Percentiles rank a stretch among this genome's conserved stretches.
These are phyloP conservation scores for Orientallactaga bullata DNA, from an alignment of 2,113 vertebrate species.

Conservation along the genomic window DNA sequence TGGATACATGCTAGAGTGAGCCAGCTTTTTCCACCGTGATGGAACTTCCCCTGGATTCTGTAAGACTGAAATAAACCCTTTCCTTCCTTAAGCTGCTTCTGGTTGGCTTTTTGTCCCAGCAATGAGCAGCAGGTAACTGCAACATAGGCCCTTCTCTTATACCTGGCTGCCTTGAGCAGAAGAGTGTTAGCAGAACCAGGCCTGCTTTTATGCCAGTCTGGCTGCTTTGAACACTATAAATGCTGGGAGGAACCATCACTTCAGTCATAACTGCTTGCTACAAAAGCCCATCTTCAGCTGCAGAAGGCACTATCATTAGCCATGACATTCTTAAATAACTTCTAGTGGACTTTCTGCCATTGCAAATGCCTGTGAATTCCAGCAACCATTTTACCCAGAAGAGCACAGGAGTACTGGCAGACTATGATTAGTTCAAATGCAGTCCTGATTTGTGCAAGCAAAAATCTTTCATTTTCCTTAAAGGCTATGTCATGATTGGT, in stretches of 20 bases:
- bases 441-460: no score
- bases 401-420: not conserved
- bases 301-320: not conserved
- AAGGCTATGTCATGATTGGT: no score
- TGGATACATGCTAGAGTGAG: no score
- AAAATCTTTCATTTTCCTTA: no score
- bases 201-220: not conserved
- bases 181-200: not conserved
- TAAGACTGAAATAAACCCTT: no score
- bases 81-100: no score
- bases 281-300: not conserved
- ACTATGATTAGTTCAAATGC: not conserved
- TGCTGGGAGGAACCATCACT: not conserved
- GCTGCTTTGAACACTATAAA: not conserved
- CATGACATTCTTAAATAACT: not conserved
- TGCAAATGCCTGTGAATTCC: no score
- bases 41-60: no score
- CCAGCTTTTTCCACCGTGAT: no score
- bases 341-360: not conserved
- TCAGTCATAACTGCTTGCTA: not conserved
- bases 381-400: not conserved
- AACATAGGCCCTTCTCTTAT: not conserved
- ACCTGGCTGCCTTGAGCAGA: not conserved
- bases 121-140: no score
- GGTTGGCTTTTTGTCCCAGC: no score